Evolutionary conservation across 2,797 vertebrate genomes (phyloP).

Genomic region (Salarias fasciatus): DNA sequence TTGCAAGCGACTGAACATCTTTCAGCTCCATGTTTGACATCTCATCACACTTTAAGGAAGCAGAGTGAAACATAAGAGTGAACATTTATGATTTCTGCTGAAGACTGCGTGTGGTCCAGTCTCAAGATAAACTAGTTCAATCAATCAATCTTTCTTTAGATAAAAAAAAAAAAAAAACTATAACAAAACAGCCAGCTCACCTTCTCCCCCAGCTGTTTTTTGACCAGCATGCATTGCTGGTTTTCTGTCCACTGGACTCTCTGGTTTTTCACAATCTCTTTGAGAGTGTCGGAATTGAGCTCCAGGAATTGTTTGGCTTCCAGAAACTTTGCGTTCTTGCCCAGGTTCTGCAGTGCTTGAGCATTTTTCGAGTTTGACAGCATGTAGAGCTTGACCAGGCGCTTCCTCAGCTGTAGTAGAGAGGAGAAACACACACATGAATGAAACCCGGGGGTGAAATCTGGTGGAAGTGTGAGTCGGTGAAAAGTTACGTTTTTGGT

Average conservation of each 20-base stretch:
- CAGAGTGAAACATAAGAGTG: background rate
- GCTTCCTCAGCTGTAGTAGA: constrained; percentile 67
- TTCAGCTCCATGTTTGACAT: constrained; percentile 55
- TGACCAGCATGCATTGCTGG: constrained; percentile 58
- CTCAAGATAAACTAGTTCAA: too few species aligned
- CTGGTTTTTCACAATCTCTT: constrained; percentile 44
- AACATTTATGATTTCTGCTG: too few species aligned
- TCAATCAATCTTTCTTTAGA: too few species aligned
- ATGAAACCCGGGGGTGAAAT: background rate
- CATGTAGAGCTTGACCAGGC: constrained; percentile 49
- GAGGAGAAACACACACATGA: background rate
- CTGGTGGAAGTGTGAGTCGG: too few species aligned
- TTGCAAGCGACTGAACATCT: constrained; percentile 52
- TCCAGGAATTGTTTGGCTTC: constrained; percentile 44
- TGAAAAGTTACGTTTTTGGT: constrained; percentile 63
- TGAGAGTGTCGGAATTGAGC: constrained; percentile 29
- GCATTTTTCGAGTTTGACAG: background rate
- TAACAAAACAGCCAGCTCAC: constrained; percentile 53
- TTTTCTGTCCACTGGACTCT: constrained; percentile 41
- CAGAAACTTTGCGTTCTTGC: constrained; percentile 37
- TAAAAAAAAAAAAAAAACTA: too few species aligned
- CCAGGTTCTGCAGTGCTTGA: constrained; percentile 40
- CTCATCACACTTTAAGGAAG: constrained; percentile 34
- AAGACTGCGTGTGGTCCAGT: too few species aligned
- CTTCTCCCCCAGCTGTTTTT: constrained; percentile 45